These are phyloP conservation scores for Lagria hirta DNA, from an alignment of 2,888 invertebrate species.

Conservation along the genomic window DNA sequence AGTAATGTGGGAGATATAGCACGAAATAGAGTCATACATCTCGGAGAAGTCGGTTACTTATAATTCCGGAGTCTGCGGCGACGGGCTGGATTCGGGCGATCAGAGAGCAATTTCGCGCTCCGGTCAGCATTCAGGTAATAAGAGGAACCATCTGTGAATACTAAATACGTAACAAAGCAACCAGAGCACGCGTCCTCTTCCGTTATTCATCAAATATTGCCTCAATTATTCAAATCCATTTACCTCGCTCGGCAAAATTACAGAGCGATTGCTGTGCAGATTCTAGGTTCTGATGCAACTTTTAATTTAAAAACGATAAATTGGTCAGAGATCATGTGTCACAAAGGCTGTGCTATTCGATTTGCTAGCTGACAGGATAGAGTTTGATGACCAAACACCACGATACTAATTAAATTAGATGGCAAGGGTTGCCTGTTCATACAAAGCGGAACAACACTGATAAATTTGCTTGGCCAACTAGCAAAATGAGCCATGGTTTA, in stretches of 20 bases:
- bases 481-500: no score
- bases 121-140: constrained; percentile 42
- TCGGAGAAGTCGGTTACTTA: constrained; percentile 22
- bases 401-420: no score
- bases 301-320: no score
- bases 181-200: constrained; percentile 27
- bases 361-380: no score
- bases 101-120: constrained; percentile 40
- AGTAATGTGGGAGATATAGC: constrained; percentile 16
- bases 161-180: constrained; percentile 35
- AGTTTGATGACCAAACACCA: no score
- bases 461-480: no score
- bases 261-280: no score
- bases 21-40: constrained; percentile 24
- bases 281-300: no score
- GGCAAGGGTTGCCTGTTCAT: no score
- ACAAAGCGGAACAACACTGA: no score
- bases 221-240: constrained; percentile 34
- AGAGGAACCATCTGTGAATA: constrained; percentile 37
- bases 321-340: no score
- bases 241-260: constrained; percentile 16
- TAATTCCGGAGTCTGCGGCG: constrained; percentile 26
- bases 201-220: constrained; percentile 32
- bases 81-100: constrained; percentile 25
- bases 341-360: no score